A percentile compares a stretch with the other conserved stretches of the same genome.
These are phyloP conservation scores for Cerceris rybyensis DNA, from an alignment of 2,888 invertebrate genomes.

Conservation along the genomic window DNA sequence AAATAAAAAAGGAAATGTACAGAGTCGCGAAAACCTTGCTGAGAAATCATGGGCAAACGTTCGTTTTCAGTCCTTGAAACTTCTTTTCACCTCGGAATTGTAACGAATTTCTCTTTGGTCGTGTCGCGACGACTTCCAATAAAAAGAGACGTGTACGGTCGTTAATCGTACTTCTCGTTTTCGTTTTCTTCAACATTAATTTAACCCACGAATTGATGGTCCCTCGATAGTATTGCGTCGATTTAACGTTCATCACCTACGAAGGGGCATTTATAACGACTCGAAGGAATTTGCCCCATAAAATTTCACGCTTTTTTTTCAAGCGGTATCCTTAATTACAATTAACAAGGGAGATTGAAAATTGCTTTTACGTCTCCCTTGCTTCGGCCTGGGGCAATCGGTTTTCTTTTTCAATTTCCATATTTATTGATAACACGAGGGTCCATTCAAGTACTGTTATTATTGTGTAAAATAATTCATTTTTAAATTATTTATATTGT, in stretches of 20 bases:
- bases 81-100: not conserved
- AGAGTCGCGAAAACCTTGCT: not conserved
- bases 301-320: not conserved
- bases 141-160: not conserved
- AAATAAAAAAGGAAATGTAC: no score
- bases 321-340: constrained; percentile 17
- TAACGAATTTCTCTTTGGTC: not conserved
- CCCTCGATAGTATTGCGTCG: constrained; percentile 57
- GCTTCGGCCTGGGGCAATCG: no score
- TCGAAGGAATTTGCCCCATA: not conserved
- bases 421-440: no score
- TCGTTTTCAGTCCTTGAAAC: not conserved
- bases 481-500: no score
- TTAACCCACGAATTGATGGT: constrained; percentile 48
- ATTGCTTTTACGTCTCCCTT: constrained; percentile 4
- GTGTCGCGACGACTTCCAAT: not conserved
- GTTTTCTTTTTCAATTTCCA: no score
- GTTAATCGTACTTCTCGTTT: not conserved
- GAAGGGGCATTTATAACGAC: not conserved
- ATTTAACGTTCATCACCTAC: constrained; percentile 11
- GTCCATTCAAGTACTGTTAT: no score
- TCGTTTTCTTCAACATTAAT: constrained; percentile 29
- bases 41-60: not conserved
- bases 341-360: constrained; percentile 10
- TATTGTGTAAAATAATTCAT: no score